A percentile compares a stretch with the other conserved stretches of the same genome.
These are phyloP conservation scores for Heliconius cydno DNA, from an alignment of 2,888 invertebrate genomes.

Conservation along the genomic window DNA sequence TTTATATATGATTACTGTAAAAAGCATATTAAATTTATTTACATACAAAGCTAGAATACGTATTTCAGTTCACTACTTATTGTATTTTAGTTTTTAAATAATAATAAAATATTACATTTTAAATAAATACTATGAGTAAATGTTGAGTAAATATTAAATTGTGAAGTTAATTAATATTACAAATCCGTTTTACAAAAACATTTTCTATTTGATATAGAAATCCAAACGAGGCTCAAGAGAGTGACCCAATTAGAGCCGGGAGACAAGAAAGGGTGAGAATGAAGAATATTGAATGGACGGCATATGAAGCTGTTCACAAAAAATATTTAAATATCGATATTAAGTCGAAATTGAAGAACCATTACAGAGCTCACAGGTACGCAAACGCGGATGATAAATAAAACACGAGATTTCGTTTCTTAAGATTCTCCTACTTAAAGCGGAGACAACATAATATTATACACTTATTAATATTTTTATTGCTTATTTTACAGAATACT, in stretches of 20 bases:
- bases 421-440: background rate
- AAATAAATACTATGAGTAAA: background rate
- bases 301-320: conserved; percentile 95
- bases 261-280: conserved; percentile 90
- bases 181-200: background rate
- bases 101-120: background rate
- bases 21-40: background rate
- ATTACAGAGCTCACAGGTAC: conserved; percentile 94
- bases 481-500: background rate
- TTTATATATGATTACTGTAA: too few species aligned
- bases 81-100: background rate
- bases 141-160: background rate
- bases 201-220: conserved; percentile 83
- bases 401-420: background rate
- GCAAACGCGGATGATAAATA: conserved; percentile 22
- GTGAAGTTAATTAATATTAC: background rate
- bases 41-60: background rate
- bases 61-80: background rate
- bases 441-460: too few species aligned
- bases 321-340: conserved; percentile 95
- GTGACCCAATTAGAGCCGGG: conserved; percentile 85
- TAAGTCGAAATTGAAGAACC: conserved; percentile 95
- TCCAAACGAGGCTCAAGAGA: conserved; percentile 93
- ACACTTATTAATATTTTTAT: background rate
- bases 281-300: conserved; percentile 96